A percentile compares a stretch with the other conserved stretches of the same genome.
Evolutionary conservation across 2,888 invertebrate species (phyloP).

Genomic region (Stegophylla sp.): DNA sequence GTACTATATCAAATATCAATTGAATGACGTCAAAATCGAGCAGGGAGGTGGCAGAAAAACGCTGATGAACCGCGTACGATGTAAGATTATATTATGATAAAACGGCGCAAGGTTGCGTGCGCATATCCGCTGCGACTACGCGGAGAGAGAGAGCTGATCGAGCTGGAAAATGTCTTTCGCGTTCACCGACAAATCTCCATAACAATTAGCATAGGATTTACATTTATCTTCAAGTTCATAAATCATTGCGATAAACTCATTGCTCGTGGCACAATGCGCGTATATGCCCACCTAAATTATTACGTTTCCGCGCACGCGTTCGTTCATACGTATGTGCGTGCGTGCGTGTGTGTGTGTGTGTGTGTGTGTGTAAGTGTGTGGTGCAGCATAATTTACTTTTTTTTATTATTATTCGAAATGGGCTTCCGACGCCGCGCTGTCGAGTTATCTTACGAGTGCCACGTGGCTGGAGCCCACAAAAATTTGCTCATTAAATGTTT

Average conservation of each 20-base stretch:
- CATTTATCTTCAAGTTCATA: conserved; percentile 55
- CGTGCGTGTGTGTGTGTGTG: too few relatives aligned
- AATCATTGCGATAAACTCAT: conserved; percentile 53
- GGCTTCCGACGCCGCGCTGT: conserved; percentile 16
- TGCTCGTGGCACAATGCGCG: conserved; percentile 42
- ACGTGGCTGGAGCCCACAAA: neutral
- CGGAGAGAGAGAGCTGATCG: neutral
- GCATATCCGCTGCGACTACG: neutral
- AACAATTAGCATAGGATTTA: conserved; percentile 56
- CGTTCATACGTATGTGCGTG: too few relatives aligned
- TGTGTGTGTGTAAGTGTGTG: too few relatives aligned
- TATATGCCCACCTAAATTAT: conserved; percentile 48
- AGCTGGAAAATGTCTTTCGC: conserved; percentile 27
- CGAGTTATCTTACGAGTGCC: neutral
- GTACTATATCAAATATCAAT: too few relatives aligned
- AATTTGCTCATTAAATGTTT: too few relatives aligned
- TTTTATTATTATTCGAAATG: conserved; percentile 42
- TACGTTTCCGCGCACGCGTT: conserved; percentile 38
- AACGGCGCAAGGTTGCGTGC: neutral
- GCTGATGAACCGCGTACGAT: neutral
- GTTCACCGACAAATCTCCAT: conserved; percentile 48
- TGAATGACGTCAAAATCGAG: too few relatives aligned
- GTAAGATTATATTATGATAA: neutral
- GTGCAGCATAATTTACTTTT: conserved; percentile 27
- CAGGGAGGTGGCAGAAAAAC: too few relatives aligned